These are phyloP conservation scores for Coregonus ussuriensis DNA, from an alignment of 2,797 vertebrate genomes.

Conservation along the genomic window DNA sequence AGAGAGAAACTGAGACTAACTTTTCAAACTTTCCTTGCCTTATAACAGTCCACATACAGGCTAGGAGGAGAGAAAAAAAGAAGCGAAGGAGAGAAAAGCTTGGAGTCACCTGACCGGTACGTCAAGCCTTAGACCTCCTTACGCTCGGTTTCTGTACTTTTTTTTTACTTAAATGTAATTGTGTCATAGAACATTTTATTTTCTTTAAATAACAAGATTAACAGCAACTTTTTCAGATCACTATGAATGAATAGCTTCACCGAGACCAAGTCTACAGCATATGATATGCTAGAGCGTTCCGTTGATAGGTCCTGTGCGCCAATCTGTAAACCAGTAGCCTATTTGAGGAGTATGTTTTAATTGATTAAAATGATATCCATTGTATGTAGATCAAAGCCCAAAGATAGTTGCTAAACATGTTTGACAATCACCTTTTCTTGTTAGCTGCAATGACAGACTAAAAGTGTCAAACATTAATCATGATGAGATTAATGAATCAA, in stretches of 20 bases:
- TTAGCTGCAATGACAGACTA: background rate
- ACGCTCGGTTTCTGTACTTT: background rate
- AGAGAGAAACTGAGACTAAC: conserved; percentile 66
- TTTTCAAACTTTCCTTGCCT: conserved; percentile 71
- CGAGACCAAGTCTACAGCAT: background rate
- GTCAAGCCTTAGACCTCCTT: conserved; percentile 59
- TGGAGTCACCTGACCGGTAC: conserved; percentile 74
- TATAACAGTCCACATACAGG: conserved; percentile 66
- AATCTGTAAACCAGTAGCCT: background rate
- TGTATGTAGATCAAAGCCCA: background rate
- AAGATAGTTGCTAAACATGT: background rate
- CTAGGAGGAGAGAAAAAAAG: conserved; percentile 30
- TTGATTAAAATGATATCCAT: background rate
- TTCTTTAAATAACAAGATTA: background rate
- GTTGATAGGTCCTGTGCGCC: background rate
- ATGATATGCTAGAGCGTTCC: background rate
- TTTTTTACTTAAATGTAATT: conserved; percentile 13
- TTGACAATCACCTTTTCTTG: background rate
- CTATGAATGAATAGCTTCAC: background rate
- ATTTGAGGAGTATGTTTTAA: background rate
- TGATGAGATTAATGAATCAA: background rate
- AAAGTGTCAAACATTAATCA: background rate
- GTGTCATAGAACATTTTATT: too few relatives aligned
- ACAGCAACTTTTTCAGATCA: background rate
- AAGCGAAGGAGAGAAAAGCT: conserved; percentile 38